Evolutionary conservation across 2,888 invertebrate genomes (phyloP).

Genomic region (Stictocephala bisonia): DNA sequence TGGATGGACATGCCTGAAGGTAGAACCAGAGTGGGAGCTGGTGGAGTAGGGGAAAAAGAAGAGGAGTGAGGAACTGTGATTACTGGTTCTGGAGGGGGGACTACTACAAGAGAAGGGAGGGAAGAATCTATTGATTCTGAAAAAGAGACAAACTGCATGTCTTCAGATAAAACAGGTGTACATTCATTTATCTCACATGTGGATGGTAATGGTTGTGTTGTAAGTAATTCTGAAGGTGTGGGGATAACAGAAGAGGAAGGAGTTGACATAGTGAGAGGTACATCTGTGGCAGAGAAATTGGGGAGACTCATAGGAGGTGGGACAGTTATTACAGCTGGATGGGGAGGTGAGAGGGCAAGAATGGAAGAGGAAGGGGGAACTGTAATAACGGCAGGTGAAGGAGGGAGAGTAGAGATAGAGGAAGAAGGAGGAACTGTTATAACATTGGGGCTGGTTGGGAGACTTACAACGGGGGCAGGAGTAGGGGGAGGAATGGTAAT

Average conservation of each 20-base stretch:
- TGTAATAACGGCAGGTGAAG: too few species aligned
- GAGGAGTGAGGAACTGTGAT: neutral
- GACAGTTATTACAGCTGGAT: too few species aligned
- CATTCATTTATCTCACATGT: neutral
- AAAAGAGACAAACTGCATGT: neutral
- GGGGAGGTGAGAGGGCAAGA: neutral
- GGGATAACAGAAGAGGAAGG: neutral
- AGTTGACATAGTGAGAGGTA: neutral
- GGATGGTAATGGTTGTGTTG: neutral
- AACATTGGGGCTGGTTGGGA: neutral
- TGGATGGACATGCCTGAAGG: constrained; percentile 41
- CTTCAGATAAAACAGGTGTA: neutral
- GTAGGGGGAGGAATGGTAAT: too few species aligned
- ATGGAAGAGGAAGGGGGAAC: neutral
- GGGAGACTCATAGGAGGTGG: too few species aligned
- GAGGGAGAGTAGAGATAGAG: neutral
- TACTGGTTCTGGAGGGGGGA: constrained; percentile 15
- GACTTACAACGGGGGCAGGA: too few species aligned
- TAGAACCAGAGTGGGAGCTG: constrained; percentile 9
- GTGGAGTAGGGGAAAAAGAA: neutral
- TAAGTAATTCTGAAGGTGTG: neutral
- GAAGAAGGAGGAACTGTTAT: constrained; percentile 3
- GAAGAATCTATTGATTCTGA: constrained; percentile 6
- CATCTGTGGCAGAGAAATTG: neutral
- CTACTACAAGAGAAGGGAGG: constrained; percentile 19